Conservation (phyloP, 2,797 vertebrate species). For the Typhlichthys subterraneus region DNA sequence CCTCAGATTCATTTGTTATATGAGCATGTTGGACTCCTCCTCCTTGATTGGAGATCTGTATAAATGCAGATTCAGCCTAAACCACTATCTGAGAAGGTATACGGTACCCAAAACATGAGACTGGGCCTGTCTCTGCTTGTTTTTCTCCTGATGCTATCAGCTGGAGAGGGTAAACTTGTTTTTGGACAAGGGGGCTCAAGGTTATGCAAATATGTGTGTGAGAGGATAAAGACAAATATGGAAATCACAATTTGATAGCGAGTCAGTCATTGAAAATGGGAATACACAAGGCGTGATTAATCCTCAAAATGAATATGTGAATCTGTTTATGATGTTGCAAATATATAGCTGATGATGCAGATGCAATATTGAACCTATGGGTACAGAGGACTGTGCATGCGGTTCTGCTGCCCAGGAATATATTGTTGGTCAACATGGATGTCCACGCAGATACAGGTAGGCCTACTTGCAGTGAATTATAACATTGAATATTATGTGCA, state of each 20-base stretch:
- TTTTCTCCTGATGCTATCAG: constrained; percentile 72
- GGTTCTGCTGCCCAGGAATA: constrained; percentile 78
- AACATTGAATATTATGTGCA: too few species aligned
- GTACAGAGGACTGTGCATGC: constrained; percentile 76
- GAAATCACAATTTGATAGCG: constrained; percentile 8
- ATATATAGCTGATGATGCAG: constrained; percentile 57
- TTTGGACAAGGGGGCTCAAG: not conserved
- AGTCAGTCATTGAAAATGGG: constrained; percentile 6
- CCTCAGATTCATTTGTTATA: constrained; percentile 61
- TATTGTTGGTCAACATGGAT: constrained; percentile 71
- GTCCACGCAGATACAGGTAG: constrained; percentile 77
- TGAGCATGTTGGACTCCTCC: constrained; percentile 68
- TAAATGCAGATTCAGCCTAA: constrained; percentile 72
- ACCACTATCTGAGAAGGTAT: constrained; percentile 57
- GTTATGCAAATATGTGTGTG: constrained; percentile 17
- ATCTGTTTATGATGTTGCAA: constrained; percentile 3
- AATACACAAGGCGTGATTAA: not conserved
- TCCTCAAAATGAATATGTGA: not conserved
- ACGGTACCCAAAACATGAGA: constrained; percentile 69
- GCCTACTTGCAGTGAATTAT: not conserved
- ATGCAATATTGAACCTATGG: constrained; percentile 71
- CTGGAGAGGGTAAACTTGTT: constrained; percentile 69
- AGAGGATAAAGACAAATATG: too few species aligned
- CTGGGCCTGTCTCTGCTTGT: constrained; percentile 71
- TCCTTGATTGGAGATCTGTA: constrained; percentile 66